These are phyloP conservation scores for Coptotermes formosanus DNA, from an alignment of 1,140 invertebrate species.

Conservation along the genomic window DNA sequence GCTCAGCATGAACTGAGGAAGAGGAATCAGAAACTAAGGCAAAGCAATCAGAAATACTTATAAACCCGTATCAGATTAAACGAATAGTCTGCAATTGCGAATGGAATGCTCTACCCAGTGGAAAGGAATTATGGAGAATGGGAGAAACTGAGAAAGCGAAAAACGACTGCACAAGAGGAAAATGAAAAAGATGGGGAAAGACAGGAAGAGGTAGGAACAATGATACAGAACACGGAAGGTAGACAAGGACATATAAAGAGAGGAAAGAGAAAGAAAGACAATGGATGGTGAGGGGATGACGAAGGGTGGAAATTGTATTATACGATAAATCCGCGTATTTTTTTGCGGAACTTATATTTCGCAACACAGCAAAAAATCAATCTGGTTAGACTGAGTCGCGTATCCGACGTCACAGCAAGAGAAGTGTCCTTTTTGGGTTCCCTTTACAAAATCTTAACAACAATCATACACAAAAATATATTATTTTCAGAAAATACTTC, in stretches of 20 bases:
- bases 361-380: constrained; percentile 20
- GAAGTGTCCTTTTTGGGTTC: neutral
- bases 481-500: constrained; percentile 1
- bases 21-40: neutral
- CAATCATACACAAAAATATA: neutral
- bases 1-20: neutral
- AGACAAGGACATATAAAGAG: constrained; percentile 35
- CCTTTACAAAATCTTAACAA: neutral
- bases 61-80: neutral
- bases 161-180: neutral
- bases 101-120: neutral
- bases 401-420: constrained; percentile 5
- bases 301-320: constrained; percentile 26
- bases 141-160: neutral
- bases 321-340: constrained; percentile 26
- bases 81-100: neutral
- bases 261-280: constrained; percentile 34
- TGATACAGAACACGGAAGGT: constrained; percentile 33
- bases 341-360: constrained; percentile 15
- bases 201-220: constrained; percentile 30
- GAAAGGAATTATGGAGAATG: neutral
- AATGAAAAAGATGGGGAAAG: constrained; percentile 8
- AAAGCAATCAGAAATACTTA: neutral
- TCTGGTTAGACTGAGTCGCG: neutral
- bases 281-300: constrained; percentile 34